phyloP scores from a whole-genome alignment of 2,797 vertebrate species.

The Crax fasciolata region DNA sequence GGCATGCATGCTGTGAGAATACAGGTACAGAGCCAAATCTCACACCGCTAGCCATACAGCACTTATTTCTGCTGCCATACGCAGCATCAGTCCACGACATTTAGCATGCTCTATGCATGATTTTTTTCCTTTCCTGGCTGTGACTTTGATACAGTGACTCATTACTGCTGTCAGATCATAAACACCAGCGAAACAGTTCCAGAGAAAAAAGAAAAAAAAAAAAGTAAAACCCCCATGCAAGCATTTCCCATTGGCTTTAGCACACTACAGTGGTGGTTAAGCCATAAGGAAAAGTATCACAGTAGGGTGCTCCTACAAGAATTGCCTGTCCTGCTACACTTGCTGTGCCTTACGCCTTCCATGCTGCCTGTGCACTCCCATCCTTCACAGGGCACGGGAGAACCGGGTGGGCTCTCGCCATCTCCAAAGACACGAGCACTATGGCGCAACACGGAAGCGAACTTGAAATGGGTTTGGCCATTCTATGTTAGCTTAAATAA shows the following conservation, averaged over 20 bases:
- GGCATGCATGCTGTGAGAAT: conserved; percentile 47
- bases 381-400: background rate
- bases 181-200: conserved; percentile 64
- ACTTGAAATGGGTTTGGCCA: background rate
- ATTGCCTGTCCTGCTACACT: background rate
- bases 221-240: background rate
- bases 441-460: background rate
- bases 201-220: background rate
- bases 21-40: conserved; percentile 69
- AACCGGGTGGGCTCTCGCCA: background rate
- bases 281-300: background rate
- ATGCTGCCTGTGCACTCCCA: background rate
- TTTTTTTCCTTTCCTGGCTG: conserved; percentile 61
- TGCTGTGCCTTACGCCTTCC: background rate
- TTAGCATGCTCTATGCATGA: background rate
- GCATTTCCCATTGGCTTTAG: conserved; percentile 36
- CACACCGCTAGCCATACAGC: conserved; percentile 65
- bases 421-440: background rate
- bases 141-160: conserved; percentile 71
- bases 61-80: conserved; percentile 45
- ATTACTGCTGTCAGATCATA: conserved; percentile 75
- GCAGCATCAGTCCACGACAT: conserved; percentile 55
- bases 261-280: background rate
- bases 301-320: background rate
- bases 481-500: background rate